phyloP scores from a whole-genome alignment of 2,888 invertebrate genomes.

The Anodontia alba region DNA sequence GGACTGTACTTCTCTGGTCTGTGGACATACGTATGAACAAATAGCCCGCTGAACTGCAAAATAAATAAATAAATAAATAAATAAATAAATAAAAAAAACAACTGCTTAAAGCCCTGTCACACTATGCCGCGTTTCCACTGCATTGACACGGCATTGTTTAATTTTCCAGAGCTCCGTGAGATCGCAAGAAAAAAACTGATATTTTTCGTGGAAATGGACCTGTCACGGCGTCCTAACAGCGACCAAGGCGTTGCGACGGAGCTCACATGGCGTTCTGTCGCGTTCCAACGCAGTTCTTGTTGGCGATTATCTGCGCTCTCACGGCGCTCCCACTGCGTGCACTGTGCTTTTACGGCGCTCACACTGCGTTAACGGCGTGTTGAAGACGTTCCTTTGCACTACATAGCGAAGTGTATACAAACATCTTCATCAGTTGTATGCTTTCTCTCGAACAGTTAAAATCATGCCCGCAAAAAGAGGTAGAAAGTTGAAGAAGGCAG shows the following conservation, averaged over 20 bases:
- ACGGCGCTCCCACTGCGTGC: background rate
- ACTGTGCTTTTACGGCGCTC: background rate
- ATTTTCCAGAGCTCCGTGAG: constrained; percentile 1
- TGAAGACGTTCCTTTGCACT: too few relatives aligned
- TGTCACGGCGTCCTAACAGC: background rate
- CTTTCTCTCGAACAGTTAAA: too few relatives aligned
- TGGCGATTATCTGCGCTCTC: background rate
- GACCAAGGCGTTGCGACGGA: background rate
- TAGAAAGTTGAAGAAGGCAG: too few relatives aligned
- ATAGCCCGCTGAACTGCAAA: too few relatives aligned
- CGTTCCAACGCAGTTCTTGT: background rate
- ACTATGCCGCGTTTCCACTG: background rate
- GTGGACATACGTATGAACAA: too few relatives aligned
- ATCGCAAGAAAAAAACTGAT: background rate
- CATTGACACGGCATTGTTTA: background rate
- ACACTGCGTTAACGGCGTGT: background rate
- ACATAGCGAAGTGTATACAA: too few relatives aligned
- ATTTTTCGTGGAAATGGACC: background rate
- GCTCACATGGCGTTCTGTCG: background rate
- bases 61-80: too few relatives aligned
- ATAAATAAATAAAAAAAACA: too few relatives aligned
- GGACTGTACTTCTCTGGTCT: too few relatives aligned
- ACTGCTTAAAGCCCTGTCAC: too few relatives aligned
- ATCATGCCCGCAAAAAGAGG: too few relatives aligned
- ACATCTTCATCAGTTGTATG: too few relatives aligned